Evolutionary conservation across 2,797 vertebrate species (phyloP).

Genomic region (Sebastes flavidus): DNA sequence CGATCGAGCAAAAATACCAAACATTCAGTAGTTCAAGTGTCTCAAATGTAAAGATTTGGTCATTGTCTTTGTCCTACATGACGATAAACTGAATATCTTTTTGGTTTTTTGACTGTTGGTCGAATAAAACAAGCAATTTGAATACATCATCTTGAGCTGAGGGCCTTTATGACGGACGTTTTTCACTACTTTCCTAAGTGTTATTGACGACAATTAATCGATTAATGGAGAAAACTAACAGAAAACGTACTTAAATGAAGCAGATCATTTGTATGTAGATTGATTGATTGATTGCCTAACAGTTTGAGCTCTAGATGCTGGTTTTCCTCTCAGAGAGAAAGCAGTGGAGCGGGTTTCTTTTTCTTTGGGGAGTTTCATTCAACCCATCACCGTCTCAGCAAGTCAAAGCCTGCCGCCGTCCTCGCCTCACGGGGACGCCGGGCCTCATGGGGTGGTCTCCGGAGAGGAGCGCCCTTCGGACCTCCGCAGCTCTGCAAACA

Average conservation of each 20-base stretch:
- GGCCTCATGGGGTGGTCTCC: constrained; percentile 40
- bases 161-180: not conserved
- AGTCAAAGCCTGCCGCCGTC: constrained; percentile 63
- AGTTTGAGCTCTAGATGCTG: not conserved
- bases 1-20: not conserved
- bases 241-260: not conserved
- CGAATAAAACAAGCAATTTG: not conserved
- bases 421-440: constrained; percentile 32
- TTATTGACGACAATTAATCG: too few species aligned
- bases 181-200: not conserved
- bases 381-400: constrained; percentile 30
- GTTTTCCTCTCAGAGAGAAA: not conserved
- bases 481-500: constrained; percentile 49
- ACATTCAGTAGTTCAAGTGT: not conserved
- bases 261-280: not conserved
- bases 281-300: not conserved
- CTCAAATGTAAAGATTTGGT: not conserved
- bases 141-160: not conserved
- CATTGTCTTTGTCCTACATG: not conserved
- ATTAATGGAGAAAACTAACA: too few species aligned
- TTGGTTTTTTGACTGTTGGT: not conserved
- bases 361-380: constrained; percentile 36
- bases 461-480: constrained; percentile 37
- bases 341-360: not conserved
- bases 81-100: not conserved